phyloP scores from a whole-genome alignment of 1,140 invertebrate species.

The Panulirus ornatus region DNA sequence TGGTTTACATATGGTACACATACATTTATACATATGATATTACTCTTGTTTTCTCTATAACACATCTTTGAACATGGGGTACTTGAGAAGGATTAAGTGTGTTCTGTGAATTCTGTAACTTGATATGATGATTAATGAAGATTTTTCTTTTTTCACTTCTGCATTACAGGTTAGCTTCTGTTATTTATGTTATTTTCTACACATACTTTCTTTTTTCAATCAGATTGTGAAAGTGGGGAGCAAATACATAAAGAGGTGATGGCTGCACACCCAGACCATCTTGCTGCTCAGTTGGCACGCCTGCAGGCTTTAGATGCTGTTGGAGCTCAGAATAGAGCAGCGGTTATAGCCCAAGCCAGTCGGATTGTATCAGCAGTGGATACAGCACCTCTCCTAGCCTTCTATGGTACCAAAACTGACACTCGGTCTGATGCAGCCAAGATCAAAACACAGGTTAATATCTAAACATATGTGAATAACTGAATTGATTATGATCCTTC shows the following conservation, averaged over 20 bases:
- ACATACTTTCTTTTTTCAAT: background rate
- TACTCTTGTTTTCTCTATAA: too few relatives aligned
- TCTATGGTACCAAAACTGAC: conserved; percentile 66
- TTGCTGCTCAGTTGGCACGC: conserved; percentile 59
- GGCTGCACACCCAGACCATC: conserved; percentile 62
- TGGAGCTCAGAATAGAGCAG: conserved; percentile 48
- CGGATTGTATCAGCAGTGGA: conserved; percentile 54
- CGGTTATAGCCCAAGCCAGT: conserved; percentile 40
- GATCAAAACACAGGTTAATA: conserved; percentile 60
- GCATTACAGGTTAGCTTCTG: too few relatives aligned
- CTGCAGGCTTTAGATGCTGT: conserved; percentile 57
- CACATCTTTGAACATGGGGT: too few relatives aligned
- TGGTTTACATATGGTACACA: too few relatives aligned
- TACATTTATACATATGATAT: too few relatives aligned
- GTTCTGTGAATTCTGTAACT: too few relatives aligned
- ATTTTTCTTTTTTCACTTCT: too few relatives aligned
- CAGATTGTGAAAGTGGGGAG: conserved; percentile 60
- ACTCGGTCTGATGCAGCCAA: conserved; percentile 65
- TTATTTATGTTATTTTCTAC: too few relatives aligned
- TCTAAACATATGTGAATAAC: too few relatives aligned
- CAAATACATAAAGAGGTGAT: conserved; percentile 59
- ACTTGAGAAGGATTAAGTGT: too few relatives aligned
- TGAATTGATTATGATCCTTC: too few relatives aligned
- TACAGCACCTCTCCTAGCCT: conserved; percentile 51
- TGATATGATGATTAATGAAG: too few relatives aligned